phyloP scores from a whole-genome alignment of 2,797 vertebrate genomes.

The Gymnopithys bicolor region DNA sequence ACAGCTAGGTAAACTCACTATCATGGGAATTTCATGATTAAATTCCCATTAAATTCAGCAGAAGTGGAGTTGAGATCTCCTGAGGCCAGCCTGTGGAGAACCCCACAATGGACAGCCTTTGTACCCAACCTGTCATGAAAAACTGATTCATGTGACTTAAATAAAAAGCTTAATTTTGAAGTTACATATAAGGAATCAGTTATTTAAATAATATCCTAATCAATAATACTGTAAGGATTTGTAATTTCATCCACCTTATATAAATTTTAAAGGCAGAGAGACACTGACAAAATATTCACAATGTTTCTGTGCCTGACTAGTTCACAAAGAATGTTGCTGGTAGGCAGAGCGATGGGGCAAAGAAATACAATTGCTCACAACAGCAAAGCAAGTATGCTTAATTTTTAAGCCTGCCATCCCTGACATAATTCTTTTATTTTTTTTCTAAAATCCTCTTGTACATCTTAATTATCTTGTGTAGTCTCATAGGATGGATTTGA shows the following conservation, averaged over 20 bases:
- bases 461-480: neutral
- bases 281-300: neutral
- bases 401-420: neutral
- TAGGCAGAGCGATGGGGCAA: neutral
- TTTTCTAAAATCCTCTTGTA: slow-evolving; percentile 20
- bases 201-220: neutral
- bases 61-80: neutral
- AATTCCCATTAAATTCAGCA: neutral
- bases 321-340: neutral
- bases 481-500: neutral
- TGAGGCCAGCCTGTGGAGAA: neutral
- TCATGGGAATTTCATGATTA: neutral
- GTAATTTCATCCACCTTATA: neutral
- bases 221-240: neutral
- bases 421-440: neutral
- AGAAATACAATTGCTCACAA: neutral
- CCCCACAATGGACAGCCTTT: neutral
- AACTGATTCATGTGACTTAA: neutral
- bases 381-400: neutral
- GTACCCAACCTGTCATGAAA: neutral
- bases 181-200: neutral
- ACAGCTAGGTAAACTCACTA: neutral
- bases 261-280: neutral
- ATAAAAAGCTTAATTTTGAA: neutral
- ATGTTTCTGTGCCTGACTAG: neutral